A percentile compares a stretch with the other conserved stretches of the same genome.
These are phyloP conservation scores for Leuciscus waleckii DNA, from an alignment of 2,797 vertebrate species.

Conservation along the genomic window DNA sequence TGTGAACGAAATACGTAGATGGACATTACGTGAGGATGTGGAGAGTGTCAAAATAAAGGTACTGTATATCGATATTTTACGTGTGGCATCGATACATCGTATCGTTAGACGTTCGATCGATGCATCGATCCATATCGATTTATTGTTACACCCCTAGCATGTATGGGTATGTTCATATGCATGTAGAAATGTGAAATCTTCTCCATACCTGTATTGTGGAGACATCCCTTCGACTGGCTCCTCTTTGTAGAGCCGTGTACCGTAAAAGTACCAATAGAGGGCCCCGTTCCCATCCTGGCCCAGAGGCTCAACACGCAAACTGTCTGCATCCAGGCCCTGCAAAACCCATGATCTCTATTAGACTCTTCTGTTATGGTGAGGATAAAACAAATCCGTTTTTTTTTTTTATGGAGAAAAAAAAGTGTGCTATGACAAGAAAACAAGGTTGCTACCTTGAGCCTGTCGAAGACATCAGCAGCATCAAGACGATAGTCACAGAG, in stretches of 20 bases:
- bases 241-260: conserved; percentile 97
- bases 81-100: too few relatives aligned
- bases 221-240: conserved; percentile 75
- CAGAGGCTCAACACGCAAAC: conserved; percentile 93
- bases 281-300: conserved; percentile 93
- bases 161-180: not conserved
- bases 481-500: conserved; percentile 97
- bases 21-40: too few relatives aligned
- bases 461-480: conserved; percentile 95
- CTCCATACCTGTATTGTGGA: conserved; percentile 77
- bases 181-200: not conserved
- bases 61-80: too few relatives aligned
- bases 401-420: not conserved
- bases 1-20: too few relatives aligned
- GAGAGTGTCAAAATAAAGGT: too few relatives aligned
- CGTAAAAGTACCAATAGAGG: conserved; percentile 99
- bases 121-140: too few relatives aligned
- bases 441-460: conserved; percentile 87
- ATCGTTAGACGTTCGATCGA: too few relatives aligned
- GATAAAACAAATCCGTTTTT: not conserved
- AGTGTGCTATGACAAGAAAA: not conserved
- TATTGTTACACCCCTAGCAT: too few relatives aligned
- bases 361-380: not conserved
- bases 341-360: conserved; percentile 3
- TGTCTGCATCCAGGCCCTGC: conserved; percentile 94